Conservation (phyloP, 2,113 vertebrate genomes). For the Nibea coibor region DNA sequence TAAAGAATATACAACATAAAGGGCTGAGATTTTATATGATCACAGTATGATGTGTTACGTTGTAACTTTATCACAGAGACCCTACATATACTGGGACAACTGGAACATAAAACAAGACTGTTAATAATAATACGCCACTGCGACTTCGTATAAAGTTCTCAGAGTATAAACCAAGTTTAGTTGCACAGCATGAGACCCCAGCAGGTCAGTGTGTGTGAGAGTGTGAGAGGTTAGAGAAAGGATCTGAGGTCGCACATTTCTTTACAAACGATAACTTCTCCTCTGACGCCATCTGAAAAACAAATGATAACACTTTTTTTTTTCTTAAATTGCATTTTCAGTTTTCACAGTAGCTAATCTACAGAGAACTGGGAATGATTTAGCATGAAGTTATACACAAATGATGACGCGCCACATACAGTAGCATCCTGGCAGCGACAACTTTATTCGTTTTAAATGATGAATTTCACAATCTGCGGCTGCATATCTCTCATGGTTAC, state of each 20-base stretch:
- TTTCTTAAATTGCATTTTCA: not conserved
- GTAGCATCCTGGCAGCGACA: slow-evolving; percentile 7
- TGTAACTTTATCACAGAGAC: too few species aligned
- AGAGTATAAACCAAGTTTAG: not conserved
- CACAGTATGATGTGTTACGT: not conserved
- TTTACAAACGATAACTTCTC: not conserved
- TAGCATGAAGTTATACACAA: slow-evolving; percentile 10
- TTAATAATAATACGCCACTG: too few species aligned
- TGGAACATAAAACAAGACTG: too few species aligned
- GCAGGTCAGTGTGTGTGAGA: not conserved
- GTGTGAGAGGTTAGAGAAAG: not conserved
- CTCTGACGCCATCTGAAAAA: not conserved
- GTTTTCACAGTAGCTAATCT: not conserved
- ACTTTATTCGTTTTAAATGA: slow-evolving; percentile 57
- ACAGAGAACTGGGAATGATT: not conserved
- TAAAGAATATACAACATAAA: too few species aligned
- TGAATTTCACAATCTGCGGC: slow-evolving; percentile 17
- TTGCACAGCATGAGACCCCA: not conserved
- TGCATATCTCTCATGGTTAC: slow-evolving; percentile 28
- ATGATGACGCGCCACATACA: not conserved
- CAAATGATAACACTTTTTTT: not conserved
- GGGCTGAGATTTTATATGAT: not conserved
- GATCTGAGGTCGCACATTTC: not conserved
- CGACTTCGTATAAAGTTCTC: not conserved
- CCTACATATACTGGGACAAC: too few species aligned